Evolutionary conservation across 2,888 invertebrate genomes (phyloP).

Genomic region (Eulithis testata): DNA sequence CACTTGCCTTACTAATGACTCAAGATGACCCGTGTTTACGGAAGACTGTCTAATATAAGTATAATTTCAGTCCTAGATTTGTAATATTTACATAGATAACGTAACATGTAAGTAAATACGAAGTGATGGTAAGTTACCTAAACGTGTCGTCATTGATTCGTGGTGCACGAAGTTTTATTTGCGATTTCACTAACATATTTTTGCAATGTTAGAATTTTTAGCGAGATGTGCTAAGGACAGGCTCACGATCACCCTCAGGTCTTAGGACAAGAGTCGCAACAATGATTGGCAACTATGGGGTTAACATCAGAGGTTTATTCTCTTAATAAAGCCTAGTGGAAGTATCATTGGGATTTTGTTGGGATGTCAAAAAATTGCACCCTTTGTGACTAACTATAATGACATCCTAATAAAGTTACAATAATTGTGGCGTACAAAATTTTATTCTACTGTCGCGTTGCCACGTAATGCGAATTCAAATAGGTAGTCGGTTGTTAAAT

Average conservation of each 20-base stretch:
- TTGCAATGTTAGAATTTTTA: conserved; percentile 32
- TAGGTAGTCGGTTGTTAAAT: no score
- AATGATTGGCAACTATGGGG: not conserved
- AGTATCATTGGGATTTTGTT: no score
- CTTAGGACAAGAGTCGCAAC: not conserved
- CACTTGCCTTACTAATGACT: conserved; percentile 4
- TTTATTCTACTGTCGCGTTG: no score
- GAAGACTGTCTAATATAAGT: conserved; percentile 25
- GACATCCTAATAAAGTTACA: no score
- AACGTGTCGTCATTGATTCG: conserved; percentile 45
- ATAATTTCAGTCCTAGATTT: conserved; percentile 33
- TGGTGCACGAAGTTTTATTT: conserved; percentile 65
- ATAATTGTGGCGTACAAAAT: no score
- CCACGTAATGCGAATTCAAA: no score
- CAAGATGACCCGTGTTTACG: conserved; percentile 13
- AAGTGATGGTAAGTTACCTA: conserved; percentile 30
- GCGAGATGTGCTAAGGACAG: conserved; percentile 32
- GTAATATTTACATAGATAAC: conserved; percentile 35
- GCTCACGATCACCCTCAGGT: conserved; percentile 33
- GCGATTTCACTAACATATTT: conserved; percentile 63
- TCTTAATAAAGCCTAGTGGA: no score
- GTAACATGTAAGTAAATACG: conserved; percentile 21
- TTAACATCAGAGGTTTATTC: not conserved
- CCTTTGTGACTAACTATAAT: no score
- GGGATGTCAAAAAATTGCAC: no score